These are phyloP conservation scores for Telmatherina bonti DNA, from an alignment of 2,797 vertebrate species.

Conservation along the genomic window DNA sequence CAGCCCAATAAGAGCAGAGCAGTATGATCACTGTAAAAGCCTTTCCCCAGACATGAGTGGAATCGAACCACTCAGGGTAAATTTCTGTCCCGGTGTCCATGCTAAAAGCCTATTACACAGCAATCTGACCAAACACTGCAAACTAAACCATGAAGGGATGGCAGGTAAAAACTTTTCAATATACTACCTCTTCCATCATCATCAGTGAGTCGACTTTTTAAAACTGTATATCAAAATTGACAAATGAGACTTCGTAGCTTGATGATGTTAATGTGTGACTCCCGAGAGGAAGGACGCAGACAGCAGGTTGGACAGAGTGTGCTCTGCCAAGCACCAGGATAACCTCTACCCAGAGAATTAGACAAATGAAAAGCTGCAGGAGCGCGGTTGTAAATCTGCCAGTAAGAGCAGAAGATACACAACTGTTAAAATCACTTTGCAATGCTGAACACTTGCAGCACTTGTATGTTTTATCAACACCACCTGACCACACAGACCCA, in stretches of 20 bases:
- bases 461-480: slow-evolving; percentile 39
- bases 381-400: slow-evolving; percentile 76
- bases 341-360: slow-evolving; percentile 76
- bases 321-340: slow-evolving; percentile 66
- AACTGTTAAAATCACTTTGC: slow-evolving; percentile 60
- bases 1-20: slow-evolving; percentile 56
- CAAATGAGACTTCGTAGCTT: slow-evolving; percentile 23
- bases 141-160: slow-evolving; percentile 19
- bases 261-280: slow-evolving; percentile 36
- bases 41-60: slow-evolving; percentile 25
- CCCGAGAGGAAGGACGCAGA: slow-evolving; percentile 56
- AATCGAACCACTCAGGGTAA: slow-evolving; percentile 49
- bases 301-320: slow-evolving; percentile 38
- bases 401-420: slow-evolving; percentile 54
- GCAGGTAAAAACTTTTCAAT: slow-evolving; percentile 20
- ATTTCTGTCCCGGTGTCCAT: slow-evolving; percentile 35
- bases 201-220: slow-evolving; percentile 27
- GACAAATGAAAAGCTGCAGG: slow-evolving; percentile 77
- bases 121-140: slow-evolving; percentile 23
- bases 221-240: slow-evolving; percentile 43
- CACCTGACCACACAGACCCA: slow-evolving; percentile 17
- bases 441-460: slow-evolving; percentile 32
- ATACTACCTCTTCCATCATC: slow-evolving; percentile 21
- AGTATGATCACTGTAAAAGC: slow-evolving; percentile 50
- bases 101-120: slow-evolving; percentile 58